phyloP scores from a whole-genome alignment of 2,797 vertebrate genomes.

The Sebastes umbrosus region DNA sequence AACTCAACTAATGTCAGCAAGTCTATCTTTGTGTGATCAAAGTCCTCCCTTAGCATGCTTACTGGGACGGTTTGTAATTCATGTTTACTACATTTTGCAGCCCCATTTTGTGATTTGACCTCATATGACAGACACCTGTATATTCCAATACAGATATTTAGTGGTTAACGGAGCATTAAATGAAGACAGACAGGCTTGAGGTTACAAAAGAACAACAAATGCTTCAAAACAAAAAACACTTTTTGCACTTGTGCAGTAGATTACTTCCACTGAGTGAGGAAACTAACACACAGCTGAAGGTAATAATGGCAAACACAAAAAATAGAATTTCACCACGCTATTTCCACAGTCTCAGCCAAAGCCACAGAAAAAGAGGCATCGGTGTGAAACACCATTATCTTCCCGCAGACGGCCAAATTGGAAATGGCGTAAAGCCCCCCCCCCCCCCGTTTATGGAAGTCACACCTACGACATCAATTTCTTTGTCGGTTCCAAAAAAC shows the following conservation, averaged over 20 bases:
- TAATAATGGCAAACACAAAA: slow-evolving; percentile 21
- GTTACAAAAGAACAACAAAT: neutral
- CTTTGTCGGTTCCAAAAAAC: slow-evolving; percentile 27
- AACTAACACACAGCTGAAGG: slow-evolving; percentile 1
- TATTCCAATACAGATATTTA: neutral
- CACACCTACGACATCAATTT: slow-evolving; percentile 20
- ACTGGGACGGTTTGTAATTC: neutral
- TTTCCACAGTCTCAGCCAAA: slow-evolving; percentile 29
- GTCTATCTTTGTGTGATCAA: neutral
- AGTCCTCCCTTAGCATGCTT: neutral
- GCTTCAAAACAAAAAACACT: neutral
- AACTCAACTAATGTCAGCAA: neutral
- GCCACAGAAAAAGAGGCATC: slow-evolving; percentile 27
- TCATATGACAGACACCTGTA: neutral
- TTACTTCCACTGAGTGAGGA: neutral
- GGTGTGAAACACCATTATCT: slow-evolving; percentile 50
- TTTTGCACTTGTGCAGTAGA: neutral
- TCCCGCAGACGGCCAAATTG: slow-evolving; percentile 39
- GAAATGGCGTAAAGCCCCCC: slow-evolving; percentile 24
- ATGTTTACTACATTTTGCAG: neutral
- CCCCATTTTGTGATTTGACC: neutral
- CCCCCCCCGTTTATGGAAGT: neutral
- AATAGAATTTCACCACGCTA: slow-evolving; percentile 2
- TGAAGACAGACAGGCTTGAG: neutral
- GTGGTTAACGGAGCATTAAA: neutral